Evolutionary conservation across 2,888 invertebrate species (phyloP), one percentile per base, ranked within the genome.

Genomic region (Cetonia aurata): DNA sequence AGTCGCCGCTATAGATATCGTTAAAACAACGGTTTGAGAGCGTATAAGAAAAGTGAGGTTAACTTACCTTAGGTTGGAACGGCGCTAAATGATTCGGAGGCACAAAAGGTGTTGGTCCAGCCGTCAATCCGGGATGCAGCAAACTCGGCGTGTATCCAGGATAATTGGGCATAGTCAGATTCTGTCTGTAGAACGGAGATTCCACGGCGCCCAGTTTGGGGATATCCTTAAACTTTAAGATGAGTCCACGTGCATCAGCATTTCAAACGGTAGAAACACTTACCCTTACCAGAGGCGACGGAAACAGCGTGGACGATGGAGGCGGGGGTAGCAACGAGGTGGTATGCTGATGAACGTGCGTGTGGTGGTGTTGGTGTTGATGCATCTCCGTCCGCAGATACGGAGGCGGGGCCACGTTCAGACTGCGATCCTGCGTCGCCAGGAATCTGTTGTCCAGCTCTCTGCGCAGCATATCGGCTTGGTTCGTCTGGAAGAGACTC

Each of bases 281-380:
- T 10, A 10, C 37, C 10, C 67, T 87, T 81, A 92, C 93, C 85
- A 94, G 86, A 62, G 91, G 89, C 75, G 93, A 89, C 65, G 91
- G 90, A 76, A 88, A 89, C 77, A 89, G 86, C 48, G 87, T 85
- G 8, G 87, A 84, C 79, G 87, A 80, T 71, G 87, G 84, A 75
- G 88, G 83, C 69, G 88, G 84, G 62, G 91, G 88, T 72, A 90
- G 82, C 71, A 91, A 86, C 70, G 91, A 88, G 70, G 93, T 89
- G 76, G 93, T 92, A 83, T 94, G 94, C 82, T 95, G 95, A 87
- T 95, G 96, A 80, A 96, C 92, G 85, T 95, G 94, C 67, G 94
- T 94, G 84, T 95, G 96, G 82, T 96, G 95, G 86, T 96, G 96
- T 85, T 95, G 95, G 87, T 96, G 96, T 86, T 95, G 95, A 85